A percentile compares a stretch with the other conserved stretches of the same genome.
Evolutionary conservation across 2,113 vertebrate species (phyloP).

Genomic region (Pandion haliaetus): DNA sequence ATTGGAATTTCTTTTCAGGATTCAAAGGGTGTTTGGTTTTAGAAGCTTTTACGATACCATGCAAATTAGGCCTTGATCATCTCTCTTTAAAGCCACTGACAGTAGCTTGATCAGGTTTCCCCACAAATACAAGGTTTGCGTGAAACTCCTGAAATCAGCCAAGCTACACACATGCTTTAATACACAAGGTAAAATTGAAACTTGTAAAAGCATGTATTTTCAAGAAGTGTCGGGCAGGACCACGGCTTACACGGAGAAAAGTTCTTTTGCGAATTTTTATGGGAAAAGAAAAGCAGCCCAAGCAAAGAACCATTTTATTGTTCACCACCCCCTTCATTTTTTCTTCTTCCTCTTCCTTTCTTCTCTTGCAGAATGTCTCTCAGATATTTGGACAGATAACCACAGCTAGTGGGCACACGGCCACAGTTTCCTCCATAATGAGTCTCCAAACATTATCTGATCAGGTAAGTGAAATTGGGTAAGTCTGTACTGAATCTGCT

Average conservation of each 20-base stretch:
- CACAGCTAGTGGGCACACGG: background rate
- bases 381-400: background rate
- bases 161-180: background rate
- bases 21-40: background rate
- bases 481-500: background rate
- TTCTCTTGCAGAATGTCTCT: slow-evolving; percentile 5
- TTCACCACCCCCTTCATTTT: background rate
- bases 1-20: background rate
- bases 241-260: background rate
- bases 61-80: background rate
- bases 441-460: background rate
- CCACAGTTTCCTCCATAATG: background rate
- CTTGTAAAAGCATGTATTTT: background rate
- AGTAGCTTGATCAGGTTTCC: background rate
- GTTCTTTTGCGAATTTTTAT: background rate
- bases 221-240: background rate
- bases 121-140: background rate
- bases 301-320: background rate
- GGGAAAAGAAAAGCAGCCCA: background rate
- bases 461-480: background rate
- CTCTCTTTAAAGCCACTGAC: background rate
- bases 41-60: background rate
- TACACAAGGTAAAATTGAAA: background rate
- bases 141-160: background rate
- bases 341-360: background rate